These are phyloP conservation scores for Silurus lanzhouensis DNA, from an alignment of 2,797 vertebrate genomes.

Conservation along the genomic window DNA sequence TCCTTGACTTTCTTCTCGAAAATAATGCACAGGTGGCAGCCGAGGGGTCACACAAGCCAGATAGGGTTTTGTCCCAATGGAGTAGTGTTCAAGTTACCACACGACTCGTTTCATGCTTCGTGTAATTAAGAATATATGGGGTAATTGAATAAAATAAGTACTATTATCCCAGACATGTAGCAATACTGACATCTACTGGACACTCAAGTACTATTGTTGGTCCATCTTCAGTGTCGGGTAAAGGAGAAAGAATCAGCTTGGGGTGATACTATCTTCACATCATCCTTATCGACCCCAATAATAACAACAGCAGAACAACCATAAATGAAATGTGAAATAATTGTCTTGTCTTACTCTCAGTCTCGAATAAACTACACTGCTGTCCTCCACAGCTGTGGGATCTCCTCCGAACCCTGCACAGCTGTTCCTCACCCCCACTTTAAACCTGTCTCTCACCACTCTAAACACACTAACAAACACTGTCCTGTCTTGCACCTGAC, in stretches of 20 bases:
- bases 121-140: not conserved
- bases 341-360: slow-evolving; percentile 25
- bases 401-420: slow-evolving; percentile 38
- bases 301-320: not conserved
- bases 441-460: slow-evolving; percentile 17
- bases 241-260: not conserved
- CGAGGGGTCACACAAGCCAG: not conserved
- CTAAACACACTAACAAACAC: slow-evolving; percentile 6
- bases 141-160: not conserved
- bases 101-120: not conserved
- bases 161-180: not conserved
- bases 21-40: slow-evolving; percentile 37
- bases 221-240: not conserved
- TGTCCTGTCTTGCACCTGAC: not conserved
- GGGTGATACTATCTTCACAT: not conserved
- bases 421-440: slow-evolving; percentile 36
- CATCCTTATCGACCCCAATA: not conserved
- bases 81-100: not conserved
- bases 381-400: slow-evolving; percentile 49
- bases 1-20: slow-evolving; percentile 27
- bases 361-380: slow-evolving; percentile 6
- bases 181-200: not conserved
- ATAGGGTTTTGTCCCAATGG: not conserved
- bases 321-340: not conserved
- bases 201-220: not conserved